A percentile compares a stretch with the other conserved stretches of the same genome.
Evolutionary conservation across 2,113 vertebrate genomes (phyloP).

Genomic region (Phalacrocorax brasilianus): DNA sequence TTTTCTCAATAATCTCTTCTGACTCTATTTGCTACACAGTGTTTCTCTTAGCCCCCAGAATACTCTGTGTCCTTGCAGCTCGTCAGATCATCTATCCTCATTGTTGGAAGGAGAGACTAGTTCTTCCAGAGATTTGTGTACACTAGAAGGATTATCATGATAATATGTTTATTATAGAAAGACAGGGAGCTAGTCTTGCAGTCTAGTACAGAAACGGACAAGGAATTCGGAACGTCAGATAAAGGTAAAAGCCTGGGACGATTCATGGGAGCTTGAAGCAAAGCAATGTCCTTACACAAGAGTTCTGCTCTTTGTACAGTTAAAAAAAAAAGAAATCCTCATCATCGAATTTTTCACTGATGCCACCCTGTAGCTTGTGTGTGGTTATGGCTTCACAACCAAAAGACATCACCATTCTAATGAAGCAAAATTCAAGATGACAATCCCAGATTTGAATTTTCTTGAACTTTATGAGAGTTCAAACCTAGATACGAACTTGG

Average conservation of each 20-base stretch:
- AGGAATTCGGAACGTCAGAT: background rate
- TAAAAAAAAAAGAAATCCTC: background rate
- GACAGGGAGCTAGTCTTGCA: conserved; percentile 35
- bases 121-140: background rate
- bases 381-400: background rate
- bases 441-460: background rate
- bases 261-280: conserved; percentile 27
- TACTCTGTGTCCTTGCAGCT: background rate
- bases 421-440: background rate
- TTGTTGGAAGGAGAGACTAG: background rate
- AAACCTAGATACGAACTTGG: background rate
- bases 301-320: conserved; percentile 32
- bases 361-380: background rate
- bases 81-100: background rate
- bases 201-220: conserved; percentile 14
- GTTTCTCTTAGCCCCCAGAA: background rate
- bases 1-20: background rate
- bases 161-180: conserved; percentile 26
- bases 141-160: background rate
- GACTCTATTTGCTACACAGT: background rate
- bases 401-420: background rate
- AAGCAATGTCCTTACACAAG: background rate
- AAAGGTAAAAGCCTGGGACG: conserved; percentile 16
- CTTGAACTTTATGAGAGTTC: background rate
- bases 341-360: background rate